Conservation (phyloP, 1,140 invertebrate genomes). For the Uloborus diversus region DNA sequence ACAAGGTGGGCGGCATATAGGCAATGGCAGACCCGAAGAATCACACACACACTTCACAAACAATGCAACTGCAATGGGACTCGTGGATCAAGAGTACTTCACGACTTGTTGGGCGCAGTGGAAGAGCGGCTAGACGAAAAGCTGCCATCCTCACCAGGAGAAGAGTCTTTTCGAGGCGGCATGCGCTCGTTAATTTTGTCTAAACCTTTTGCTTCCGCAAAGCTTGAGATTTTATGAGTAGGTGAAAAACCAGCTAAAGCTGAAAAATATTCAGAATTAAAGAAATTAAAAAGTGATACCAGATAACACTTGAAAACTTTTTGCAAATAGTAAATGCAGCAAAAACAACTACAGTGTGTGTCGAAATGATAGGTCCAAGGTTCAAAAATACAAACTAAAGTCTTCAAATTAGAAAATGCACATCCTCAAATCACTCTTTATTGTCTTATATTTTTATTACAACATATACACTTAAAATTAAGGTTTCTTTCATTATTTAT, state of each 20-base stretch:
- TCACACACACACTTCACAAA: constrained; percentile 51
- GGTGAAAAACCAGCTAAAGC: constrained; percentile 98
- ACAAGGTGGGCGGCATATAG: constrained; percentile 51
- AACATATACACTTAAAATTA: too few relatives aligned
- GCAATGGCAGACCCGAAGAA: constrained; percentile 50
- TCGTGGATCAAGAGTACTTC: constrained; percentile 16
- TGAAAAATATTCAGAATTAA: constrained; percentile 63
- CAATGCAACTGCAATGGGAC: constrained; percentile 41
- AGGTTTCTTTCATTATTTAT: too few relatives aligned
- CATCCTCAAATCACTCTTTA: too few relatives aligned
- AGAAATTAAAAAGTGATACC: too few relatives aligned
- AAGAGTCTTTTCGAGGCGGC: constrained; percentile 80
- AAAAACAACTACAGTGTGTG: too few relatives aligned
- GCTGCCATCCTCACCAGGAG: constrained; percentile 24
- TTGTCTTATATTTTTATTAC: too few relatives aligned
- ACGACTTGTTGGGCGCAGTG: constrained; percentile 46
- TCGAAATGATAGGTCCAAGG: too few relatives aligned
- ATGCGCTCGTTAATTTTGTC: constrained; percentile 99
- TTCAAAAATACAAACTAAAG: too few relatives aligned
- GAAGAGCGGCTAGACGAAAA: constrained; percentile 42
- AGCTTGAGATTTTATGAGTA: constrained; percentile 97
- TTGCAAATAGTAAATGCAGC: too few relatives aligned
- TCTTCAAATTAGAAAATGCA: too few relatives aligned
- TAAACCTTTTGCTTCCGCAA: constrained; percentile 98
- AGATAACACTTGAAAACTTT: too few relatives aligned